Conservation (phyloP, 1,140 invertebrate species). For the Dysdera silvatica region DNA sequence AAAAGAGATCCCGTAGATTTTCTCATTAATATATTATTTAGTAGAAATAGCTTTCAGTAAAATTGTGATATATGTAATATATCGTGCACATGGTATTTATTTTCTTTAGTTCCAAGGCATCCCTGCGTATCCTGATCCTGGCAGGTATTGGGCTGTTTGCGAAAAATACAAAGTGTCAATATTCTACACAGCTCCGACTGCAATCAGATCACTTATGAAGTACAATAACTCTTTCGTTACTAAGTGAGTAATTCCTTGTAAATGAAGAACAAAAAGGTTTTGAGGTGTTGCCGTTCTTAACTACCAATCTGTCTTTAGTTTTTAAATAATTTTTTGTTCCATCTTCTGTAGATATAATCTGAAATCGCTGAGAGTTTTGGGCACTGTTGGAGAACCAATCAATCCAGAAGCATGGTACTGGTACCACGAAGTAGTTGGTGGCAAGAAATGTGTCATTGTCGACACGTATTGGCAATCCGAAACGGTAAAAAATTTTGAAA, state of each 20-base stretch:
- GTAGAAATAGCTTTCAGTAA: constrained; percentile 91
- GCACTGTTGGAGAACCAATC: constrained; percentile 93
- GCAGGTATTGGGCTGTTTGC: constrained; percentile 84
- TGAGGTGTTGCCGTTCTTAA: not conserved
- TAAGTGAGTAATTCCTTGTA: constrained; percentile 36
- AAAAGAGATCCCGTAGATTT: no score
- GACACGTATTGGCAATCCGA: constrained; percentile 99
- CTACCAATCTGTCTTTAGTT: not conserved
- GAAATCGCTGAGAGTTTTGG: constrained; percentile 67
- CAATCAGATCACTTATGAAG: constrained; percentile 93
- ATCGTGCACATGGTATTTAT: constrained; percentile 45
- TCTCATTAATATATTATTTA: no score
- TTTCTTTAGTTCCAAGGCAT: constrained; percentile 82
- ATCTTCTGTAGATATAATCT: constrained; percentile 58
- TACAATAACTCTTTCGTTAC: constrained; percentile 53
- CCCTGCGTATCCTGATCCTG: constrained; percentile 67
- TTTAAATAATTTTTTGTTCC: not conserved
- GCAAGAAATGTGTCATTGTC: constrained; percentile 63
- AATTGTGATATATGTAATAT: constrained; percentile 75
- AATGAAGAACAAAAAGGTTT: not conserved
- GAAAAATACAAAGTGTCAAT: constrained; percentile 92
- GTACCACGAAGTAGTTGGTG: constrained; percentile 83
- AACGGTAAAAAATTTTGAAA: constrained; percentile 57
- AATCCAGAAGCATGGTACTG: constrained; percentile 97
- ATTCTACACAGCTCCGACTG: constrained; percentile 98